A percentile compares a stretch with the other conserved stretches of the same genome.
phyloP scores from a whole-genome alignment of 2,113 vertebrate species.

The Paramisgurnus dabryanus region DNA sequence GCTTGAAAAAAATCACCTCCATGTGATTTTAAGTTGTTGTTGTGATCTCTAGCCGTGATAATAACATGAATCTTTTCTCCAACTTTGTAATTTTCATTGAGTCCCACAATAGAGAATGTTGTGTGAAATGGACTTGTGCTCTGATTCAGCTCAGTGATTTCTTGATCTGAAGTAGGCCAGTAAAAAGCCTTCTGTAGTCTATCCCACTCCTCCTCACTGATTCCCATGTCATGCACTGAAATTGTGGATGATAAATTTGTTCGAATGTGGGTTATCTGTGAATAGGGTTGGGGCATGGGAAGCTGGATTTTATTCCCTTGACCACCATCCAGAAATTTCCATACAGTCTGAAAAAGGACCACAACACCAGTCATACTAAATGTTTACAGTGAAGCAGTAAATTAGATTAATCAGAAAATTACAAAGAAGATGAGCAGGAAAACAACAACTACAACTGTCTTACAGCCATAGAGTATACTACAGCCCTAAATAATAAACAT shows the following conservation, averaged over 20 bases:
- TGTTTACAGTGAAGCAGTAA: too few relatives aligned
- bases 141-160: background rate
- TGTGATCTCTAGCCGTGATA: background rate
- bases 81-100: background rate
- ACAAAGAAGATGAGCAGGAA: too few relatives aligned
- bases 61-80: background rate
- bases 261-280: background rate
- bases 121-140: constrained; percentile 7
- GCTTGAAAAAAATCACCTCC: background rate
- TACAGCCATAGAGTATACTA: too few relatives aligned
- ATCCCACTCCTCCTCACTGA: background rate
- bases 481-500: too few relatives aligned
- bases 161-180: background rate
- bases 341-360: background rate
- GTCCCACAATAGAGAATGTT: constrained; percentile 1
- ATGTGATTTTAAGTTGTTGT: background rate
- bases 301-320: background rate
- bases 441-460: too few relatives aligned
- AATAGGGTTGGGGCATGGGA: background rate
- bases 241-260: background rate
- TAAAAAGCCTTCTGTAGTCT: background rate
- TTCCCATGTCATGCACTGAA: background rate
- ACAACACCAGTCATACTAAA: too few relatives aligned
- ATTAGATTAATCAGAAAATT: too few relatives aligned
- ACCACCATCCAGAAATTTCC: background rate